Evolutionary conservation across 1,140 invertebrate genomes (phyloP).

Genomic region (Brachionus rubens): DNA sequence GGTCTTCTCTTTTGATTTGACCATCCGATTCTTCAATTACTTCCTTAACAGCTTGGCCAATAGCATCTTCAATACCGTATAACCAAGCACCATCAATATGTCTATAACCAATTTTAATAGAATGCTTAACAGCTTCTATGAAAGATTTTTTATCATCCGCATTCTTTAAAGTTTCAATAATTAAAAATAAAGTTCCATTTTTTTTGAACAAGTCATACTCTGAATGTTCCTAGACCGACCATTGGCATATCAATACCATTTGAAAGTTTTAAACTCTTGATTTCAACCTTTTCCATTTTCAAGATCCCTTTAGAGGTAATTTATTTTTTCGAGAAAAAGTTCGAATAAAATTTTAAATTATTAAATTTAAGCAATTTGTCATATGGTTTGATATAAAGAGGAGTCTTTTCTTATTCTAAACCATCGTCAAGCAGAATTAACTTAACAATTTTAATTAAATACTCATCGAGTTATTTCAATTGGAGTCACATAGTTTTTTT

Average conservation of each 20-base stretch:
- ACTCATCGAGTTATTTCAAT: too few relatives aligned
- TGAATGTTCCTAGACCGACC: conserved; percentile 39
- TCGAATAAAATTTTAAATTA: too few relatives aligned
- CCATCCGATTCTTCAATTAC: conserved; percentile 34
- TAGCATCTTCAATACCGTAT: conserved; percentile 38
- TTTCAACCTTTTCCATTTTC: conserved; percentile 14
- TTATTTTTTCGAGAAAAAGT: too few relatives aligned
- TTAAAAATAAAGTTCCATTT: not conserved
- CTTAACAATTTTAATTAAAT: conserved; percentile 26
- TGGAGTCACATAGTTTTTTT: too few relatives aligned
- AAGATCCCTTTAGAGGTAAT: too few relatives aligned
- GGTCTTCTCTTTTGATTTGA: conserved; percentile 21
- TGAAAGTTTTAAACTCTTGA: conserved; percentile 7
- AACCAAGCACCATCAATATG: conserved; percentile 44
- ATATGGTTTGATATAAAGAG: too few relatives aligned
- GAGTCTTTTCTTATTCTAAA: too few relatives aligned
- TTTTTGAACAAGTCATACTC: not conserved
- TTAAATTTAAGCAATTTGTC: too few relatives aligned
- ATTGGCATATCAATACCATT: conserved; percentile 32
- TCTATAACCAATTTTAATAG: conserved; percentile 40
- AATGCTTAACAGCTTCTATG: conserved; percentile 34
- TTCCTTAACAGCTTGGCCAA: conserved; percentile 36
- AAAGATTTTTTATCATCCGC: conserved; percentile 31
- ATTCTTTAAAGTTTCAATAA: not conserved
- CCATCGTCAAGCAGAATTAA: not conserved